phyloP scores from a whole-genome alignment of 35 echinoderm and acorn worm species.

The Apostichopus japonicus region DNA sequence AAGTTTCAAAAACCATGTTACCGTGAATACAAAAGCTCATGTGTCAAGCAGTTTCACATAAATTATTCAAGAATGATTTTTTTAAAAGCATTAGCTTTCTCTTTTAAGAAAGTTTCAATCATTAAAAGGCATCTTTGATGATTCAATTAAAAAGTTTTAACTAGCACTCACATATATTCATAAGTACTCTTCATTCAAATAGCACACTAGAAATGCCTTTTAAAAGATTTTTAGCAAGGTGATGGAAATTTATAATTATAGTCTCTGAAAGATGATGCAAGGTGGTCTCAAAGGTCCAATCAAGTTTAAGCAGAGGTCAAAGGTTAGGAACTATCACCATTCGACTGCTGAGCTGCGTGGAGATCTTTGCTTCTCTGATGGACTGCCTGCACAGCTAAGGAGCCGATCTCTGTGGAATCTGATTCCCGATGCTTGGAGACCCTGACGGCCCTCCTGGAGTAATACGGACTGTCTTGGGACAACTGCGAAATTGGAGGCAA shows the following conservation, averaged over 20 bases:
- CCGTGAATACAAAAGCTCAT: no score
- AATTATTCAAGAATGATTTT: no score
- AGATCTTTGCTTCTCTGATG: constrained; percentile 47
- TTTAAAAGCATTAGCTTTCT: no score
- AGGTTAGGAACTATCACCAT: constrained; percentile 37
- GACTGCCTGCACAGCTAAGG: constrained; percentile 45
- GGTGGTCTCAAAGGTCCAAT: constrained; percentile 4
- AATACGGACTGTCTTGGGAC: constrained; percentile 51
- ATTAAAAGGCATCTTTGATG: neutral
- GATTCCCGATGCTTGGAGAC: constrained; percentile 20
- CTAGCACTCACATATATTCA: neutral
- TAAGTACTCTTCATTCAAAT: neutral
- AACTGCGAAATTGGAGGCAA: constrained; percentile 86
- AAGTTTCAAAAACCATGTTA: no score
- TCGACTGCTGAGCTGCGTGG: constrained; percentile 36
- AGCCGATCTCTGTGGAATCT: constrained; percentile 17
- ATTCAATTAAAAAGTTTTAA: no score
- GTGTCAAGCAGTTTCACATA: no score
- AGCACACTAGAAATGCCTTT: neutral
- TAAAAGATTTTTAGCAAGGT: neutral
- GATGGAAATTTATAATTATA: neutral
- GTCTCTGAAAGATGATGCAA: neutral
- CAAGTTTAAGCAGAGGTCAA: neutral
- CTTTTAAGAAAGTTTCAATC: neutral
- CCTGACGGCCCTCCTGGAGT: constrained; percentile 26